These are phyloP conservation scores for Popillia japonica DNA, from an alignment of 1,140 invertebrate genomes.

Conservation along the genomic window DNA sequence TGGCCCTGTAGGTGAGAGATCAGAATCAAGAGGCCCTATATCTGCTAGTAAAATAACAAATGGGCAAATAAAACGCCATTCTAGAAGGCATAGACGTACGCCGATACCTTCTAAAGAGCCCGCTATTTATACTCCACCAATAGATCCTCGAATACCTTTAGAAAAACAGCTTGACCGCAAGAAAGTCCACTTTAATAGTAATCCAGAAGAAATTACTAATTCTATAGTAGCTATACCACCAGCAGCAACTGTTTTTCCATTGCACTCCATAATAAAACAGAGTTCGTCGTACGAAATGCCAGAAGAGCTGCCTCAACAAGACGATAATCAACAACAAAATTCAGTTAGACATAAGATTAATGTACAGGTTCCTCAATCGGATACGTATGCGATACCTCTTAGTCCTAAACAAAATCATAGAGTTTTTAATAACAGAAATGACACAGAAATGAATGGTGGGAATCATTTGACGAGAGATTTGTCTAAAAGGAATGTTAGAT, in stretches of 20 bases:
- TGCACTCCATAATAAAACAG: conserved; percentile 43
- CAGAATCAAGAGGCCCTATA: conserved; percentile 48
- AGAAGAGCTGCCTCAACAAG: conserved; percentile 37
- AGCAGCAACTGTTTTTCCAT: not conserved
- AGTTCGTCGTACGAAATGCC: conserved; percentile 18
- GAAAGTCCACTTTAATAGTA: conserved; percentile 41
- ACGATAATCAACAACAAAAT: conserved; percentile 42
- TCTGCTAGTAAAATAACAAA: conserved; percentile 43
- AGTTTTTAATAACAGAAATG: not conserved
- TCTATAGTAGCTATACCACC: conserved; percentile 25
- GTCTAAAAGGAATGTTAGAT: not conserved
- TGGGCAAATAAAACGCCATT: conserved; percentile 37
- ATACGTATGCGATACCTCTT: conserved; percentile 23
- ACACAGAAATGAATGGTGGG: conserved; percentile 2
- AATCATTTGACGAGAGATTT: not conserved
- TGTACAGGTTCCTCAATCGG: conserved; percentile 50
- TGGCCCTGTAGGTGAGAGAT: conserved; percentile 53
- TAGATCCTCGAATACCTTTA: conserved; percentile 57
- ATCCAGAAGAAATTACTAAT: conserved; percentile 39
- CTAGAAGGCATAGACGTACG: conserved; percentile 38
- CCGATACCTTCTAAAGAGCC: conserved; percentile 42
- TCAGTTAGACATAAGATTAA: conserved; percentile 53
- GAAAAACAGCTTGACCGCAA: conserved; percentile 51
- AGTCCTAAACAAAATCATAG: conserved; percentile 34
- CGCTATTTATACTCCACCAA: conserved; percentile 54